phyloP scores from a whole-genome alignment of 2,888 invertebrate genomes.

The Drosophila mimica region DNA sequence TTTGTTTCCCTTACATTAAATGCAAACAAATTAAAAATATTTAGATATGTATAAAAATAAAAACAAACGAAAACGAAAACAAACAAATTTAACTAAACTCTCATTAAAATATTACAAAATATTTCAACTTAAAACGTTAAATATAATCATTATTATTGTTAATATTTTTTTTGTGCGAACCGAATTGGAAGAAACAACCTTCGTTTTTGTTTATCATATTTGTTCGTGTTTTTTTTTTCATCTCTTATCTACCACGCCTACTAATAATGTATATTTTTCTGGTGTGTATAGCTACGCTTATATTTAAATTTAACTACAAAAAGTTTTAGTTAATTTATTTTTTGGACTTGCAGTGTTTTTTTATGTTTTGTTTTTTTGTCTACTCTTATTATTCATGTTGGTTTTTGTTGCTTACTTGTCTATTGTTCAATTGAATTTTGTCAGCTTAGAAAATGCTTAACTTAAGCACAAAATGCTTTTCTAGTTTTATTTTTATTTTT shows the following conservation, averaged over 20 bases:
- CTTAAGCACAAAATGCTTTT: conserved; percentile 51
- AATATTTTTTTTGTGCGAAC: conserved; percentile 45
- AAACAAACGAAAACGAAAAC: conserved; percentile 71
- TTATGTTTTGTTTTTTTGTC: conserved; percentile 18
- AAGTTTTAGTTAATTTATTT: conserved; percentile 63
- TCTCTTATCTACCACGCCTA: conserved; percentile 53
- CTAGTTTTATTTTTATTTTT: conserved; percentile 9
- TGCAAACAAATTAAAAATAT: conserved; percentile 23
- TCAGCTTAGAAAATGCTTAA: conserved; percentile 51
- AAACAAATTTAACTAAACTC: conserved; percentile 69
- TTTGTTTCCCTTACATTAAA: conserved; percentile 27
- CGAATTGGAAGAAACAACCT: conserved; percentile 56
- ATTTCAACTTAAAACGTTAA: conserved; percentile 25
- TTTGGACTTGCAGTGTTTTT: conserved; percentile 71
- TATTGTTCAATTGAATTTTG: conserved; percentile 52
- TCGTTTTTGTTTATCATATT: conserved; percentile 30
- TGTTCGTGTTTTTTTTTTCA: conserved; percentile 18
- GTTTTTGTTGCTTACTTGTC: conserved; percentile 41
- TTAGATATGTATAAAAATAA: conserved; percentile 28
- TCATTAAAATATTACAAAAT: conserved; percentile 38
- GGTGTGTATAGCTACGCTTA: conserved; percentile 63
- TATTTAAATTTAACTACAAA: conserved; percentile 73
- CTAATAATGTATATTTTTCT: conserved; percentile 9
- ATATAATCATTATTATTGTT: conserved; percentile 7
- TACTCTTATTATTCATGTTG: conserved; percentile 33